Percentiles rank a stretch among this genome's conserved stretches.
These are phyloP conservation scores for Linepithema humile DNA, from an alignment of 1,140 invertebrate genomes.

Conservation along the genomic window DNA sequence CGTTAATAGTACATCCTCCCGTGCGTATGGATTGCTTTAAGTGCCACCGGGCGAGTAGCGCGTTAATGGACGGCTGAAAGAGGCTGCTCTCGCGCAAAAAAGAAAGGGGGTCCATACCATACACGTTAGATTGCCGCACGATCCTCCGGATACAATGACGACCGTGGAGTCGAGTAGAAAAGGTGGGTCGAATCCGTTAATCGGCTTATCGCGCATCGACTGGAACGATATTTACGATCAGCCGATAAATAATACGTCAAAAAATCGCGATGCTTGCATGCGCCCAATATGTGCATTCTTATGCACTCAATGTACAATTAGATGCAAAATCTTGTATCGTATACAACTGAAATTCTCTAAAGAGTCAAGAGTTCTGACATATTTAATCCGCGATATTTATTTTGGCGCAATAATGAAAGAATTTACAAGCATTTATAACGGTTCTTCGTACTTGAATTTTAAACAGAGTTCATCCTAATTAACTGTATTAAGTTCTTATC, in stretches of 20 bases:
- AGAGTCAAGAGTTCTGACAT: not conserved
- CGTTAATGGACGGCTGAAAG: slow-evolving; percentile 70
- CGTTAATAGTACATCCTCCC: slow-evolving; percentile 50
- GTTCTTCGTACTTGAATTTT: not conserved
- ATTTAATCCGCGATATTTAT: not conserved
- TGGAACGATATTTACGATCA: slow-evolving; percentile 60
- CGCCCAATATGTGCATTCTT: not conserved
- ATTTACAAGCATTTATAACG: not conserved
- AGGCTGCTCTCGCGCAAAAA: slow-evolving; percentile 57
- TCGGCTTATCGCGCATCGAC: slow-evolving; percentile 64
- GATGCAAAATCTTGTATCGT: not conserved
- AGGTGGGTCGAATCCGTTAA: slow-evolving; percentile 69
- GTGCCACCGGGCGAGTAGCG: slow-evolving; percentile 58
- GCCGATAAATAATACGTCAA: slow-evolving; percentile 28
- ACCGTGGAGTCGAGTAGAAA: slow-evolving; percentile 61
- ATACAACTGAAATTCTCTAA: not conserved
- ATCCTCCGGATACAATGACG: slow-evolving; percentile 63
- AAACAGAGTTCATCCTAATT: not conserved
- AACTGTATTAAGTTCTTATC: slow-evolving; percentile 35
- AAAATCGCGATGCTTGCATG: not conserved
- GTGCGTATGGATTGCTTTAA: slow-evolving; percentile 49
- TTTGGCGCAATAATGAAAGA: not conserved
- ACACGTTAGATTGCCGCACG: slow-evolving; percentile 56
- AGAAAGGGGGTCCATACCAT: slow-evolving; percentile 13
- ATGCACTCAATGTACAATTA: not conserved